These are phyloP conservation scores for Pelvicachromis taeniatus DNA, from an alignment of 2,113 vertebrate genomes.

Conservation along the genomic window DNA sequence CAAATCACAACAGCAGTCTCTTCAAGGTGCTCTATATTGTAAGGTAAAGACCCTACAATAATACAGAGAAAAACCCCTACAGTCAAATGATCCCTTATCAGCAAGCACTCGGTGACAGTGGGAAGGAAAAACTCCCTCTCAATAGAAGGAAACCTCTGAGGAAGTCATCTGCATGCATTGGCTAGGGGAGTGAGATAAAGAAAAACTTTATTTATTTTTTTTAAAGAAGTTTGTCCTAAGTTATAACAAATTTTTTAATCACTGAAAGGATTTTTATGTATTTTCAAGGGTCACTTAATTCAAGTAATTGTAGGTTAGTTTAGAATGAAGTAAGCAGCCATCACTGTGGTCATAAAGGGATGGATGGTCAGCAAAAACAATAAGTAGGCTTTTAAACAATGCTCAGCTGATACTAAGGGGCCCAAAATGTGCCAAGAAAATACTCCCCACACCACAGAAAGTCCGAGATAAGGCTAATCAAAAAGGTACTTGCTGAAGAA, in stretches of 20 bases:
- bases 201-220: no score
- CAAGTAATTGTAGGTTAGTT: not conserved
- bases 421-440: not conserved
- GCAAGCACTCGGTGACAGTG: not conserved
- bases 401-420: not conserved
- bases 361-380: not conserved
- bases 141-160: not conserved
- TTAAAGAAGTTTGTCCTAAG: not conserved
- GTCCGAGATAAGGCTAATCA: not conserved
- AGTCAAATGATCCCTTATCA: not conserved
- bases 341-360: not conserved
- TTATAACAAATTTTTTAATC: not conserved
- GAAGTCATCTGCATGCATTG: rapidly evolving
- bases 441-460: not conserved
- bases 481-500: not conserved
- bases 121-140: not conserved
- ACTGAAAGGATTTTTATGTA: not conserved
- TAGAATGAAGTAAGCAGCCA: rapidly evolving
- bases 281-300: not conserved
- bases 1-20: not conserved
- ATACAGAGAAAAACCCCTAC: not conserved
- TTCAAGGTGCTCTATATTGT: not conserved
- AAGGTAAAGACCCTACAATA: not conserved
- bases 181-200: rapidly evolving
- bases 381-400: not conserved